phyloP scores from a whole-genome alignment of 1,140 invertebrate species.

The Atta texana region DNA sequence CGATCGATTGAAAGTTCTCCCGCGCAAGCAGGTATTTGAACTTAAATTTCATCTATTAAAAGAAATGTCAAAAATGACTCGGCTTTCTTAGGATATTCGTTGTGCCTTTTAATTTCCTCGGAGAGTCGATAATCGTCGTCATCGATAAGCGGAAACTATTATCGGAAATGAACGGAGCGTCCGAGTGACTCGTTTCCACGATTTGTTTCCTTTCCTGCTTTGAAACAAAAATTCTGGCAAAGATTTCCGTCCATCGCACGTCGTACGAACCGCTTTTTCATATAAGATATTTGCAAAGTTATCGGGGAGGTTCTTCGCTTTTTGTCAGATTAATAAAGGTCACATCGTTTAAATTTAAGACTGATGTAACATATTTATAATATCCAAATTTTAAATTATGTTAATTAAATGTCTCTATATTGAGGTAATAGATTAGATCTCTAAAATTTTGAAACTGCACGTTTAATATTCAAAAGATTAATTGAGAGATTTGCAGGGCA shows the following conservation, averaged over 20 bases:
- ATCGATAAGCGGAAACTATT: slow-evolving; percentile 72
- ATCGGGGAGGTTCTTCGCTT: not conserved
- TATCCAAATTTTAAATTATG: not conserved
- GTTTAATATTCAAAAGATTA: slow-evolving; percentile 5
- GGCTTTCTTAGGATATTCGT: slow-evolving; percentile 36
- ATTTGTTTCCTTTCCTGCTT: slow-evolving; percentile 34
- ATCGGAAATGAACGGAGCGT: slow-evolving; percentile 79
- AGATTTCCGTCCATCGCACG: not conserved
- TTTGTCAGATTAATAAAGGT: not conserved
- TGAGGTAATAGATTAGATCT: not conserved
- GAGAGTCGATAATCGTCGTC: slow-evolving; percentile 49
- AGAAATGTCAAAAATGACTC: not conserved
- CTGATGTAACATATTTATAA: not conserved
- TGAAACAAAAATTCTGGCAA: slow-evolving; percentile 35
- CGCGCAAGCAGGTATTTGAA: not conserved
- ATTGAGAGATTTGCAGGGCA: not conserved
- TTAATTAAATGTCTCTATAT: slow-evolving; percentile 8
- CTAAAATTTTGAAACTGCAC: not conserved
- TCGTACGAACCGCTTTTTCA: not conserved
- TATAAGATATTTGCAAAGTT: not conserved
- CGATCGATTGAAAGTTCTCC: not conserved
- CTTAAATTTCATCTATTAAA: not conserved
- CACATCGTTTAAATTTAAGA: not conserved
- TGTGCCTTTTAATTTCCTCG: slow-evolving; percentile 69
- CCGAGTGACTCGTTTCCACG: slow-evolving; percentile 44